Percentiles rank a stretch among this genome's conserved stretches.
Evolutionary conservation across 92 coral and sea anemone species (phyloP).

Genomic region (Blastomussa wellsi): DNA sequence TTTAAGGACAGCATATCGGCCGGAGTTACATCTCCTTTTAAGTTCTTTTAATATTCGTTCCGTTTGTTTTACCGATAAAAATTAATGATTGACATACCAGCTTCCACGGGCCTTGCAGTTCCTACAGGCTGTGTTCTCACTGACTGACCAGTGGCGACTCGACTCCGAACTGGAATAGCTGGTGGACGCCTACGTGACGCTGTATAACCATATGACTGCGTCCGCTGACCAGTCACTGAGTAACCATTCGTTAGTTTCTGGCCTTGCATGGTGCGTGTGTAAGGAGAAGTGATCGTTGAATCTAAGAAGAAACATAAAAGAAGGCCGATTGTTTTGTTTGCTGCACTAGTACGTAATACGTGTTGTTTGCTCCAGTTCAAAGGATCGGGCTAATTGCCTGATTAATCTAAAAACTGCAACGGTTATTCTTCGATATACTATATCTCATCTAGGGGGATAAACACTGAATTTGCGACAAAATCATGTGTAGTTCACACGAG

Average conservation of each 20-base stretch:
- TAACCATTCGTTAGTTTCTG: not conserved
- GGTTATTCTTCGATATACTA: too few species aligned
- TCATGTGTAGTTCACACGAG: too few species aligned
- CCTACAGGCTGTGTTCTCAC: not conserved
- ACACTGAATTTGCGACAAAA: too few species aligned
- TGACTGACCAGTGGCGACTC: conserved; percentile 5
- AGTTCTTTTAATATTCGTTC: not conserved
- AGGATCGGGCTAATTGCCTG: not conserved
- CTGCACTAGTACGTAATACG: not conserved
- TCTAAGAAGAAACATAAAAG: not conserved
- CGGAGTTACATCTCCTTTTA: too few species aligned
- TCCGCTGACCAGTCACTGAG: conserved; percentile 24
- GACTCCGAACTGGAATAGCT: conserved; percentile 56
- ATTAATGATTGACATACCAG: conserved; percentile 9
- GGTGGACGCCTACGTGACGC: conserved; percentile 35
- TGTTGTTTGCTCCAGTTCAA: not conserved
- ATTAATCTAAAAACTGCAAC: too few species aligned
- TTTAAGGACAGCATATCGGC: too few species aligned
- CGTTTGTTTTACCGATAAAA: not conserved
- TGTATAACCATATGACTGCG: not conserved
- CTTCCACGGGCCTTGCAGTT: not conserved
- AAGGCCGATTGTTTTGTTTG: not conserved
- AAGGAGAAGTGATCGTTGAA: conserved; percentile 14
- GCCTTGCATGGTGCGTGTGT: not conserved
- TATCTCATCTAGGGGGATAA: too few species aligned